Percentiles rank a stretch among this genome's conserved stretches.
Evolutionary conservation across 2,113 vertebrate genomes (phyloP).

Genomic region (rat (Rattus norvegicus)): GRCr8 NC_086040.1:5489001-5489500

Average conservation of each 20-base stretch:
- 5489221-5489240: constrained; percentile 97
- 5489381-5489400: constrained; percentile 81
- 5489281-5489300: constrained; percentile 97
- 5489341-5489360: constrained; percentile 94
- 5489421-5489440: too few species aligned
- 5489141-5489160: background rate
- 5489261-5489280: constrained; percentile 99
- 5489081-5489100: background rate
- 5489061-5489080: background rate
- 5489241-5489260: constrained; percentile 99
- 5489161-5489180: constrained; percentile 56
- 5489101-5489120: constrained; percentile 47
- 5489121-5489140: constrained; percentile 47
- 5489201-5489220: constrained; percentile 85
- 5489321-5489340: constrained; percentile 99
- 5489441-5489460: too few species aligned
- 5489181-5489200: constrained; percentile 66
- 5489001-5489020: constrained; percentile 17
- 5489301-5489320: constrained; percentile 99
- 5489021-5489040: background rate
- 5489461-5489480: too few species aligned
- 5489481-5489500: too few species aligned
- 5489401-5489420: too few species aligned
- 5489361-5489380: constrained; percentile 89
- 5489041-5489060: constrained; percentile 30